phyloP scores from a whole-genome alignment of 2,113 vertebrate species.

The Solea senegalensis region DNA sequence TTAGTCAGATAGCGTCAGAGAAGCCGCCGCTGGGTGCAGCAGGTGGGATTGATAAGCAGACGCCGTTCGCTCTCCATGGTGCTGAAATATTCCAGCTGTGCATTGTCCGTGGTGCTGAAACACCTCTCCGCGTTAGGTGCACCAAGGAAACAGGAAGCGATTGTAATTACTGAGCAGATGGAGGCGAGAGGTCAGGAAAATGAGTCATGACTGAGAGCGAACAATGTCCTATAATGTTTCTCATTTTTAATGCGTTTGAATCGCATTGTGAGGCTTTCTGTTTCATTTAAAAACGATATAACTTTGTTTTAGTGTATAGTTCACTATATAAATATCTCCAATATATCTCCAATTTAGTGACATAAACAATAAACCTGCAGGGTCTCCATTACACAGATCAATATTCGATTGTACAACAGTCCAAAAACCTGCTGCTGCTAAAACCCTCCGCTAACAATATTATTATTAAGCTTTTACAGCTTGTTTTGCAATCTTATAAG shows the following conservation, averaged over 20 bases:
- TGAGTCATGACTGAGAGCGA: conserved; percentile 32
- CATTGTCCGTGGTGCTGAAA: conserved; percentile 67
- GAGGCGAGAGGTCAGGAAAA: conserved; percentile 7
- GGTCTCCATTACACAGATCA: neutral
- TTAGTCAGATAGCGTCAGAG: too few relatives aligned
- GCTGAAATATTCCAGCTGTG: neutral
- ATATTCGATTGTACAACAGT: neutral
- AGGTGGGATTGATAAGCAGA: too few relatives aligned
- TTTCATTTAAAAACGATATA: neutral
- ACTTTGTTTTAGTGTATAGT: too few relatives aligned
- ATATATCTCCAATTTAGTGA: neutral
- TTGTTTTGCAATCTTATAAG: too few relatives aligned
- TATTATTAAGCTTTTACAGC: neutral
- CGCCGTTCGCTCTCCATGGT: neutral
- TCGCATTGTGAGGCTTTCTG: neutral
- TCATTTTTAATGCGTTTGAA: neutral
- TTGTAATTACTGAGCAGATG: conserved; percentile 27
- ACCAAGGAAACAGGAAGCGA: neutral
- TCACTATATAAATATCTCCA: too few relatives aligned
- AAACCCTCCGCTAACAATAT: neutral
- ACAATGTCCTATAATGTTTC: neutral
- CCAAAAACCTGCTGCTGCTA: neutral
- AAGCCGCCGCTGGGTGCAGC: too few relatives aligned
- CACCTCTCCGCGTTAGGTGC: neutral
- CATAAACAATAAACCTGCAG: neutral